Percentiles rank a stretch among this genome's conserved stretches.
phyloP scores from a whole-genome alignment of 1,140 invertebrate genomes.

The Littorina saxatilis region DNA sequence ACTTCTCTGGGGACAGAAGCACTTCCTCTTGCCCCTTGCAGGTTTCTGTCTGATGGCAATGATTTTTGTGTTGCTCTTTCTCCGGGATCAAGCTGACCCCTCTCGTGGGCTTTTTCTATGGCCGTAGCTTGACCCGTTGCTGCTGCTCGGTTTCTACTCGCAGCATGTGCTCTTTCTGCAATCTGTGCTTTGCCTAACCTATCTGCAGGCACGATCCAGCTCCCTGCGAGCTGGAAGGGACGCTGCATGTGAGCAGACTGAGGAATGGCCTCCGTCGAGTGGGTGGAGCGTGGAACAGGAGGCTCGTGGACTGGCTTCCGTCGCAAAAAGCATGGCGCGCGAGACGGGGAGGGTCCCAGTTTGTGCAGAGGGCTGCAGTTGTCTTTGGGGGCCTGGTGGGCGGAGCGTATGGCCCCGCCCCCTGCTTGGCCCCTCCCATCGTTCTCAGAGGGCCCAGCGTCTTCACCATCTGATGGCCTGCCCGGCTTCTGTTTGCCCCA shows the following conservation, averaged over 20 bases:
- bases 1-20: background rate
- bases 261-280: background rate
- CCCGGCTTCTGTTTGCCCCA: background rate
- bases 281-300: background rate
- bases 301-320: constrained; percentile 34
- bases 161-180: background rate
- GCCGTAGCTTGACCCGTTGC: background rate
- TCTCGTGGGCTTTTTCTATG: background rate
- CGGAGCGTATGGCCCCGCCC: background rate
- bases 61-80: background rate
- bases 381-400: constrained; percentile 2
- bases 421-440: background rate
- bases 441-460: background rate
- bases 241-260: constrained; percentile 46
- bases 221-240: constrained; percentile 44
- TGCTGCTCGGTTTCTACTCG: background rate
- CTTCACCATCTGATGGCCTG: background rate
- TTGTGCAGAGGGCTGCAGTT: background rate
- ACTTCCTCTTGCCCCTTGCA: background rate
- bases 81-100: background rate
- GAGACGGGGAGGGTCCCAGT: background rate
- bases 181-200: too few species aligned
- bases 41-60: background rate
- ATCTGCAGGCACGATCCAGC: constrained; percentile 38
- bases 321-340: background rate